These are phyloP conservation scores for Oreocharis arfaki DNA, from an alignment of 2,113 vertebrate species.

Conservation along the genomic window DNA sequence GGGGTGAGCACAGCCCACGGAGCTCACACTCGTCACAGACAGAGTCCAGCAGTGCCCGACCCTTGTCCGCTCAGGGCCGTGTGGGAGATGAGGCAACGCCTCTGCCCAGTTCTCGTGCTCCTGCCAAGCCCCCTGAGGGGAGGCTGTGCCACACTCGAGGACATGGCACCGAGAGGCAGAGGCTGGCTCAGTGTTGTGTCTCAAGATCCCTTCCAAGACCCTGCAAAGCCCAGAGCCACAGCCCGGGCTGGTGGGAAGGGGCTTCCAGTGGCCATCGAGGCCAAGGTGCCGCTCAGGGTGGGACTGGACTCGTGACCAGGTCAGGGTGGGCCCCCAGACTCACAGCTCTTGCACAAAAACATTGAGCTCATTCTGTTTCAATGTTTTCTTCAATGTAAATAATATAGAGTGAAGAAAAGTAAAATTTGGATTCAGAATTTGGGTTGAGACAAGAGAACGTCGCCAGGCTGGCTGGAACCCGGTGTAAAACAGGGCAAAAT, in stretches of 20 bases:
- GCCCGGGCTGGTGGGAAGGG: background rate
- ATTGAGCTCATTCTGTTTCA: background rate
- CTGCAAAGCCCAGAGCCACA: background rate
- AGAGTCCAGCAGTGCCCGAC: slow-evolving; percentile 10
- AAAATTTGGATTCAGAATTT: background rate
- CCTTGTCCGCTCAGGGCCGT: background rate
- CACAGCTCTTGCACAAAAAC: background rate
- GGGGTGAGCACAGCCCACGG: background rate
- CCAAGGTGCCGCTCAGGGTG: accelerated
- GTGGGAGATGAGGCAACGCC: background rate
- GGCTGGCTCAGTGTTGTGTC: background rate
- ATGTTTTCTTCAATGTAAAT: background rate
- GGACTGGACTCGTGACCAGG: background rate
- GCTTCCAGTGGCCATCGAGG: accelerated
- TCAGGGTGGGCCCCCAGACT: background rate
- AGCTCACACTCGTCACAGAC: background rate
- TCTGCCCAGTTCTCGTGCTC: background rate
- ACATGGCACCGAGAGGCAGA: background rate
- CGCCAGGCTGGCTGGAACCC: background rate
- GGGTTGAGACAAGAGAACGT: background rate
- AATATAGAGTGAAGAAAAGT: background rate
- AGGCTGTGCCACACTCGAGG: background rate
- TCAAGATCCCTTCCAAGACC: accelerated
- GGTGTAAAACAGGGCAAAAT: accelerated
- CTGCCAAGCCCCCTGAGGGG: background rate